These are phyloP conservation scores for Corapipo altera DNA, from an alignment of 2,113 vertebrate species.

Conservation along the genomic window DNA sequence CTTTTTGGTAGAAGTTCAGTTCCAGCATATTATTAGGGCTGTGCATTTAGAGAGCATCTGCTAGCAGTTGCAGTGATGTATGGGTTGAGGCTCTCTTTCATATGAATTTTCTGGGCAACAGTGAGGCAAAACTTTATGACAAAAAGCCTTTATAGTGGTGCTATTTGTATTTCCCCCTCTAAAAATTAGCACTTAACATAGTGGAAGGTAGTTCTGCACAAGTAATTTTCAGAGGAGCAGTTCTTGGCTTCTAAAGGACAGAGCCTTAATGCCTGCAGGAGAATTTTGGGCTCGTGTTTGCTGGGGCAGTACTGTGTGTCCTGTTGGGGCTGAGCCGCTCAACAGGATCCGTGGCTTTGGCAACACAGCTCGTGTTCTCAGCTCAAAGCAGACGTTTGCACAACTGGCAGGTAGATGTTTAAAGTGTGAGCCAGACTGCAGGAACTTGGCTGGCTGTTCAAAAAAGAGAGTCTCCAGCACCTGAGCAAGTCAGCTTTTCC, in stretches of 20 bases:
- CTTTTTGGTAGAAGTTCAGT: not conserved
- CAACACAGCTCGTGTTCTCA: not conserved
- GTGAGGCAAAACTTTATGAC: not conserved
- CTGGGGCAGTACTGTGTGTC: rapidly evolving
- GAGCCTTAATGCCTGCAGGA: not conserved
- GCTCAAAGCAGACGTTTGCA: not conserved
- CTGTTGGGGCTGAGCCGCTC: not conserved
- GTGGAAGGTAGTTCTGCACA: not conserved
- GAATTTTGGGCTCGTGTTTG: not conserved
- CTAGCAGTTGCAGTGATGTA: too few species aligned
- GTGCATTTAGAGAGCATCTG: not conserved
- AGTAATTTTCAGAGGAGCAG: not conserved
- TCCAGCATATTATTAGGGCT: not conserved
- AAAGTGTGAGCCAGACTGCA: not conserved
- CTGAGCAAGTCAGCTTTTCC: not conserved
- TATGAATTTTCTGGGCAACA: not conserved
- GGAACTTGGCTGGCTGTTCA: not conserved
- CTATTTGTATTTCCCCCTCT: not conserved
- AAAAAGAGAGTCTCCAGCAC: not conserved
- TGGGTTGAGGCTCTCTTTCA: not conserved
- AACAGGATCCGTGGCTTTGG: not conserved
- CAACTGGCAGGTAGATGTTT: not conserved
- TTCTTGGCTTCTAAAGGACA: not conserved
- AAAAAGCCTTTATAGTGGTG: not conserved
- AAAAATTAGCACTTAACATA: not conserved